Percentiles rank a stretch among this genome's conserved stretches.
phyloP scores from a whole-genome alignment of 1,140 invertebrate species.

The Hirudo medicinalis region DNA sequence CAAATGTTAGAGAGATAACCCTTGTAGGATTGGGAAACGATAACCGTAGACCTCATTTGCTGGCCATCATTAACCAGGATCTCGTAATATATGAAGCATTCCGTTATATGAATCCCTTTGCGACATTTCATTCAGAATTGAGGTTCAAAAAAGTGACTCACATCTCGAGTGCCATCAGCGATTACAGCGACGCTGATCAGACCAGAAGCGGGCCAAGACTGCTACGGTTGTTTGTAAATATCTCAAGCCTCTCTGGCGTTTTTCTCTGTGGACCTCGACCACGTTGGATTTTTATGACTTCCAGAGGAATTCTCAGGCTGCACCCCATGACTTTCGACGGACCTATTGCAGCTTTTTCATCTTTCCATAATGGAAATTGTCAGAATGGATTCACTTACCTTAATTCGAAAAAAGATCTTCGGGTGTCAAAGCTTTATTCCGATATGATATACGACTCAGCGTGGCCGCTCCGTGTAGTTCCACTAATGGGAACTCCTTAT shows the following conservation, averaged over 20 bases:
- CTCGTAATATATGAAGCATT: slow-evolving; percentile 71
- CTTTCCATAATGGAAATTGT: slow-evolving; percentile 93
- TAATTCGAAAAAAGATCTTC: slow-evolving; percentile 67
- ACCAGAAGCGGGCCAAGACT: slow-evolving; percentile 13
- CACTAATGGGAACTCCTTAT: slow-evolving; percentile 79
- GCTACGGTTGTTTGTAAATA: slow-evolving; percentile 56
- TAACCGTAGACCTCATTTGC: slow-evolving; percentile 57
- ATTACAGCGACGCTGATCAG: slow-evolving; percentile 23
- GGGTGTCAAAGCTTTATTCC: slow-evolving; percentile 77
- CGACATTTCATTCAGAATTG: slow-evolving; percentile 58
- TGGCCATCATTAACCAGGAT: slow-evolving; percentile 52
- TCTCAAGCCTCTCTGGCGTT: slow-evolving; percentile 71
- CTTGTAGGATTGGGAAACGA: slow-evolving; percentile 70
- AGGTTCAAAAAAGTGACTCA: slow-evolving; percentile 66
- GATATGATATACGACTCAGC: slow-evolving; percentile 87
- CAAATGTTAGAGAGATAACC: no score
- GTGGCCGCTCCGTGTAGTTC: slow-evolving; percentile 91
- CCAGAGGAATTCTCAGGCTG: slow-evolving; percentile 68
- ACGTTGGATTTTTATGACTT: slow-evolving; percentile 75
- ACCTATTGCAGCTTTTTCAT: slow-evolving; percentile 66
- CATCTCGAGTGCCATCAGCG: slow-evolving; percentile 33
- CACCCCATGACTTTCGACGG: slow-evolving; percentile 82
- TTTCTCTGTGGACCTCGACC: slow-evolving; percentile 79
- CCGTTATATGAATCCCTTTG: no score
- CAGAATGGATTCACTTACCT: slow-evolving; percentile 90